These are phyloP conservation scores for Scaptomyza montana DNA, from an alignment of 1,140 invertebrate genomes.

Conservation along the genomic window DNA sequence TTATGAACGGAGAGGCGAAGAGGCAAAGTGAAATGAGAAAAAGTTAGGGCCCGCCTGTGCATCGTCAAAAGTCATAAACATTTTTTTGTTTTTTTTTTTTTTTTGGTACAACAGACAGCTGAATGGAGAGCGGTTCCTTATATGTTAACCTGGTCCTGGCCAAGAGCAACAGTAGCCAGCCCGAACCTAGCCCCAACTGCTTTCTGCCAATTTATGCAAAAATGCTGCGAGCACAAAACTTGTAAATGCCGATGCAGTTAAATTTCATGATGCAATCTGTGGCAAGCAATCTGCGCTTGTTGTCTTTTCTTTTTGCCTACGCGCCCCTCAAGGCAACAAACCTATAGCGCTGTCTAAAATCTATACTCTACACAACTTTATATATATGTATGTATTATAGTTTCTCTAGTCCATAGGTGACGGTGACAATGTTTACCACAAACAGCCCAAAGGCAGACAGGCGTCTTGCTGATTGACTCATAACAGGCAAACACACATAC, in stretches of 20 bases:
- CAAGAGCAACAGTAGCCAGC: conserved; percentile 12
- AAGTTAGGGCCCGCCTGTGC: conserved; percentile 55
- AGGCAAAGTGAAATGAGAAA: conserved; percentile 20
- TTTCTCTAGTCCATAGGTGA: conserved; percentile 45
- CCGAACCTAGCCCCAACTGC: conserved; percentile 11
- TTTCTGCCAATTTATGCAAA: conserved; percentile 74
- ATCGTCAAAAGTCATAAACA: conserved; percentile 78
- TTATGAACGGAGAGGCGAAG: conserved; percentile 68
- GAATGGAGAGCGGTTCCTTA: conserved; percentile 76
- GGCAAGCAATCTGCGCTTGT: conserved; percentile 70
- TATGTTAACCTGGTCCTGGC: conserved; percentile 44
- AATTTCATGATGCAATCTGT: conserved; percentile 76
- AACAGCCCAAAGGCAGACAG: conserved; percentile 26
- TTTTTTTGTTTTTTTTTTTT: conserved; percentile 35
- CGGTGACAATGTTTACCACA: conserved; percentile 65
- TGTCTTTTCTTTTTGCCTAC: conserved; percentile 48
- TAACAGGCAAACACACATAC: conserved; percentile 57
- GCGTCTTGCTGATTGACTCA: conserved; percentile 79
- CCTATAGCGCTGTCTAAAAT: conserved; percentile 6
- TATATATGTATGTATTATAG: no score
- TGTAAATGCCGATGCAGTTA: conserved; percentile 61
- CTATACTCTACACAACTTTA: background rate
- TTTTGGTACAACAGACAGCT: conserved; percentile 64
- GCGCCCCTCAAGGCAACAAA: conserved; percentile 57
- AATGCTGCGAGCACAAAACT: conserved; percentile 45